Evolutionary conservation across 2,797 vertebrate species (phyloP), one percentile per base, ranked within the genome.

Genomic region (Etheostoma perlongum): DNA sequence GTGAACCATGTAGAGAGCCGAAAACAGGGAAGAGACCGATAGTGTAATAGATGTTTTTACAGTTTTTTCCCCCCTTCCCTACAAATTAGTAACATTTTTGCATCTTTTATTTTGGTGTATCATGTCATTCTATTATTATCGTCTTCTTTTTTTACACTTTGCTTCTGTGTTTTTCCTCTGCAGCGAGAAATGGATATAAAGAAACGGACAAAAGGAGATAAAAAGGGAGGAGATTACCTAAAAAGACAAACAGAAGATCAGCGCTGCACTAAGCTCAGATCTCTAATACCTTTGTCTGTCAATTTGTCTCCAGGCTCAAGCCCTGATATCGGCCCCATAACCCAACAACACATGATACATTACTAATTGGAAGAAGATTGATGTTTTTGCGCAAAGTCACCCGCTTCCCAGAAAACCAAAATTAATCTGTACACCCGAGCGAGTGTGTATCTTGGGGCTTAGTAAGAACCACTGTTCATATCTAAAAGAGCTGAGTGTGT

Each of bases 291-390:
- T 78, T 76, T 70, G 80, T 73, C 73, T 69, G 74, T 76, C 65
- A 74, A 82, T 83, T 87, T 78, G 83, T 79, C 86, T 78, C 61
- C 48, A 40, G 76, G 79, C 76, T 75, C 71, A 40, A 67, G 78
- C 57, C 76, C 78, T 23, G 78, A 82, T 81, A 83, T 5, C 48
- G 44, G 52, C 72, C 53, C 64, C 10, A 18, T 2, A 82, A 81
- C 67, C 79, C 51, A 79, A 79, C 72, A 90, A 84, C 76, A 72
- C 82, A 86, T 40, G 86, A 93, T 91, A 91, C 74, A 83, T 92
- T 86, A 86, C 89, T 93, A 92, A 93, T 91, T 91, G 82, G 82
- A 80, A 72, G 80, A 82, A 86, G 88, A 92, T 81, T 78, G 76
- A 85, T 52, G 74, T 88, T 91, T 86, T 86, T 62, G 44, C 3